phyloP scores from a whole-genome alignment of 2,797 vertebrate species.

The Simalia tracyae region DNA sequence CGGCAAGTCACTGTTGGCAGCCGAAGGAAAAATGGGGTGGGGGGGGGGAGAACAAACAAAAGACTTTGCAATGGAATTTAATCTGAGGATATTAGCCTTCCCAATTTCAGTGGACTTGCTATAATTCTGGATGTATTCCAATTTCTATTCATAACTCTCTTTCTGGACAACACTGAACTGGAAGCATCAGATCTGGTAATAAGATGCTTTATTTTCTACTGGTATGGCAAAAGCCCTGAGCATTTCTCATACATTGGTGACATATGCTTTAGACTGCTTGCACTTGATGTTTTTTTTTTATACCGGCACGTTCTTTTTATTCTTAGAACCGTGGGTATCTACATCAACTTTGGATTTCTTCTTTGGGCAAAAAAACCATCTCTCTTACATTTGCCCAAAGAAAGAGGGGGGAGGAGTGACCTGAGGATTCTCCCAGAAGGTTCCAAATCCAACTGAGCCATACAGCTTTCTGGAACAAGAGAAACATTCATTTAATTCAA shows the following conservation, averaged over 20 bases:
- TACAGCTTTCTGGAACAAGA: not conserved
- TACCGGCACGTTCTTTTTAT: not conserved
- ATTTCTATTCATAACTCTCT: not conserved
- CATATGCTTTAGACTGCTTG: too few relatives aligned
- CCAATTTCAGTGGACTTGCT: slow-evolving; percentile 8
- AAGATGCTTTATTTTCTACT: not conserved
- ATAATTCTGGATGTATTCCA: not conserved
- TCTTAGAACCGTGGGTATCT: not conserved
- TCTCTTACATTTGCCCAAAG: not conserved
- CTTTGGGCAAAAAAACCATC: not conserved
- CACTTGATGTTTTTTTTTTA: not conserved
- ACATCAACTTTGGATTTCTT: not conserved
- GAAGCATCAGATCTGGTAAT: not conserved
- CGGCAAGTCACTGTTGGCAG: slow-evolving; percentile 9
- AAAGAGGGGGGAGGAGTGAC: not conserved
- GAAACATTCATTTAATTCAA: not conserved
- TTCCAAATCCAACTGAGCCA: not conserved
- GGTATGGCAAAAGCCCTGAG: not conserved
- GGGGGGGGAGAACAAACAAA: not conserved
- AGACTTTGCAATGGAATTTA: slow-evolving; percentile 4
- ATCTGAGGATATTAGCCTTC: slow-evolving; percentile 1
- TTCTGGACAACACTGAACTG: not conserved
- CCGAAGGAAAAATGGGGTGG: not conserved
- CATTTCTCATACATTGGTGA: not conserved
- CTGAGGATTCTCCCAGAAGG: not conserved